Percentiles rank a stretch among this genome's conserved stretches.
Conservation (phyloP, 1,140 invertebrate species). For the Anastrepha obliqua region DNA sequence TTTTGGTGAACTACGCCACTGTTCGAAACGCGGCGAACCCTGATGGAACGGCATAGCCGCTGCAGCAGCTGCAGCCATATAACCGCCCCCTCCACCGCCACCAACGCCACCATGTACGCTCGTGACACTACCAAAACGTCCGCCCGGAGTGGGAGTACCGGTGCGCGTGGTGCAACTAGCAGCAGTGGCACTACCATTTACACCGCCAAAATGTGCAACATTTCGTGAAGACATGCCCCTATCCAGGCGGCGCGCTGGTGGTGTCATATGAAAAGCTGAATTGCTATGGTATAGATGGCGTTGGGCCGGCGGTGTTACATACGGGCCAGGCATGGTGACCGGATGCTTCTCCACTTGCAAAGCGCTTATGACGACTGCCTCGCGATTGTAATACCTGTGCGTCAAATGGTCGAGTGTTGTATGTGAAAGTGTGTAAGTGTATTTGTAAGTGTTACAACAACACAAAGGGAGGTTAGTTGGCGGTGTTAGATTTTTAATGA, state of each 20-base stretch:
- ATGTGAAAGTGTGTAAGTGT: constrained; percentile 23
- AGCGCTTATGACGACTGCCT: constrained; percentile 93
- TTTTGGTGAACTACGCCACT: constrained; percentile 76
- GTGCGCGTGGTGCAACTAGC: constrained; percentile 72
- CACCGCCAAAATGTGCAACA: constrained; percentile 59
- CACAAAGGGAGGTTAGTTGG: not conserved
- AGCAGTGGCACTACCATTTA: constrained; percentile 44
- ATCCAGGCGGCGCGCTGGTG: constrained; percentile 72
- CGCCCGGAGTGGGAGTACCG: constrained; percentile 76
- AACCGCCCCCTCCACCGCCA: constrained; percentile 26
- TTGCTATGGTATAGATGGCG: constrained; percentile 74
- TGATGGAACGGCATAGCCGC: constrained; percentile 70
- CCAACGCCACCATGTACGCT: constrained; percentile 68
- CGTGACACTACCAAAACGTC: constrained; percentile 76
- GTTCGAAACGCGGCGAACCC: constrained; percentile 76
- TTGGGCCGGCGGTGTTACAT: constrained; percentile 79
- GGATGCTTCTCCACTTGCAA: constrained; percentile 95
- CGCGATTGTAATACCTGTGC: constrained; percentile 90
- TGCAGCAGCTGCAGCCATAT: constrained; percentile 52
- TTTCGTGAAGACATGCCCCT: constrained; percentile 62
- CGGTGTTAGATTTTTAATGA: not conserved
- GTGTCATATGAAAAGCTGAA: constrained; percentile 73
- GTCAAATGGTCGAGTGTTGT: not conserved
- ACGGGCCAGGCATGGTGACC: constrained; percentile 88
- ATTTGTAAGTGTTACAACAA: constrained; percentile 51